Conservation (phyloP, 2,888 invertebrate genomes). For the Pachydiplax longipennis region DNA sequence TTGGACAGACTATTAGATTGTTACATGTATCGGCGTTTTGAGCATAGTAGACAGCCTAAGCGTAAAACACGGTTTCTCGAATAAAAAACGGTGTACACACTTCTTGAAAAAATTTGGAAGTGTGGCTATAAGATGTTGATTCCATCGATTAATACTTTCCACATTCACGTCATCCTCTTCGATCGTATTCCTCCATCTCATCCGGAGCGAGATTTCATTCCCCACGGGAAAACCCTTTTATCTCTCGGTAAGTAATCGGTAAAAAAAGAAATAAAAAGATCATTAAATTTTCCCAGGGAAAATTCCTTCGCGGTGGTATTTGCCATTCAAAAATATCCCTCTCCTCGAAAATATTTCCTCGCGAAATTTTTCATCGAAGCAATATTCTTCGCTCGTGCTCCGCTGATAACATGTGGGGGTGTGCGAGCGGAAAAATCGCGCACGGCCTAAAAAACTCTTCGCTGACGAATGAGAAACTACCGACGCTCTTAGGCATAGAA, state of each 20-base stretch:
- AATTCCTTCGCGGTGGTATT: neutral
- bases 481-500: neutral
- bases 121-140: too few relatives aligned
- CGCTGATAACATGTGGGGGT: neutral
- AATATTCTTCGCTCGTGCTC: neutral
- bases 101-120: too few relatives aligned
- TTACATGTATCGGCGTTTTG: too few relatives aligned
- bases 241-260: neutral
- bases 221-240: neutral
- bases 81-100: too few relatives aligned
- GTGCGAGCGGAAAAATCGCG: neutral
- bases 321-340: neutral
- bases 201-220: neutral
- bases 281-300: neutral
- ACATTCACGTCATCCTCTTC: too few relatives aligned
- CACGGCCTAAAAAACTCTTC: neutral
- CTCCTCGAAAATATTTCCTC: neutral
- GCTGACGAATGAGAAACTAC: neutral
- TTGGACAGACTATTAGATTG: too few relatives aligned
- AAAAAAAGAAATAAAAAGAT: too few relatives aligned
- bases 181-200: too few relatives aligned
- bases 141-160: too few relatives aligned
- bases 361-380: neutral
- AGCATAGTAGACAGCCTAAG: too few relatives aligned
- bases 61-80: too few relatives aligned